Percentiles rank a stretch among this genome's conserved stretches.
phyloP scores from a whole-genome alignment of 2,113 vertebrate species.

The Anarrhichthys ocellatus region DNA sequence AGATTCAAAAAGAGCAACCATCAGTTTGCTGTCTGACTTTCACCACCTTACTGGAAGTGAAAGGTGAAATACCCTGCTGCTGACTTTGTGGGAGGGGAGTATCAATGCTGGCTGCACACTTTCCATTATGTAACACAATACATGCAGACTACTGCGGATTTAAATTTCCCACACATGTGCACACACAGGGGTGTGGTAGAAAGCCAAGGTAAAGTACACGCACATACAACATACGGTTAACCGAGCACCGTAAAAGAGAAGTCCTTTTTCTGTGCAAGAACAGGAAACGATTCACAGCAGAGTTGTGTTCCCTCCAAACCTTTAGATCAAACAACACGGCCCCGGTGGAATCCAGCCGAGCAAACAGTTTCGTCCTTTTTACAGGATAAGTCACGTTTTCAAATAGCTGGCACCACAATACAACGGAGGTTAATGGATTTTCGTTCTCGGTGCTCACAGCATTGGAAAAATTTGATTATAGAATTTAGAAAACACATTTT shows the following conservation, averaged over 20 bases:
- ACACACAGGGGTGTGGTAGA: neutral
- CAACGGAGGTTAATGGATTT: neutral
- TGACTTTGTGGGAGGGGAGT: slow-evolving; percentile 71
- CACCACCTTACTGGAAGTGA: slow-evolving; percentile 75
- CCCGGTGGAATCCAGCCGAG: neutral
- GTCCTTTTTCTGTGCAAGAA: slow-evolving; percentile 20
- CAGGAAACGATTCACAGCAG: slow-evolving; percentile 50
- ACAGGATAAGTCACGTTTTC: neutral
- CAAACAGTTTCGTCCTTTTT: too few relatives aligned
- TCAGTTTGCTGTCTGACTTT: slow-evolving; percentile 6
- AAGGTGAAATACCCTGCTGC: slow-evolving; percentile 77
- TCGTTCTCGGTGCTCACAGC: neutral
- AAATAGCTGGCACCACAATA: neutral
- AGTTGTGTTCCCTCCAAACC: slow-evolving; percentile 32
- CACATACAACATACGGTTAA: neutral
- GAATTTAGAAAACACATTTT: neutral
- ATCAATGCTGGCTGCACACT: slow-evolving; percentile 56
- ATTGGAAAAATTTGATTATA: neutral
- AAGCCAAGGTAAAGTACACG: slow-evolving; percentile 18
- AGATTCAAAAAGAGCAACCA: slow-evolving; percentile 19
- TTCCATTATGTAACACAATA: slow-evolving; percentile 63
- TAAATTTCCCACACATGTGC: slow-evolving; percentile 11
- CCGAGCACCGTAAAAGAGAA: neutral
- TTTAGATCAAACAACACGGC: neutral
- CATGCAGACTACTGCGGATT: slow-evolving; percentile 34